Percentiles rank a stretch among this genome's conserved stretches.
phyloP scores from a whole-genome alignment of 2,113 vertebrate species.

The Bos javanicus region DNA sequence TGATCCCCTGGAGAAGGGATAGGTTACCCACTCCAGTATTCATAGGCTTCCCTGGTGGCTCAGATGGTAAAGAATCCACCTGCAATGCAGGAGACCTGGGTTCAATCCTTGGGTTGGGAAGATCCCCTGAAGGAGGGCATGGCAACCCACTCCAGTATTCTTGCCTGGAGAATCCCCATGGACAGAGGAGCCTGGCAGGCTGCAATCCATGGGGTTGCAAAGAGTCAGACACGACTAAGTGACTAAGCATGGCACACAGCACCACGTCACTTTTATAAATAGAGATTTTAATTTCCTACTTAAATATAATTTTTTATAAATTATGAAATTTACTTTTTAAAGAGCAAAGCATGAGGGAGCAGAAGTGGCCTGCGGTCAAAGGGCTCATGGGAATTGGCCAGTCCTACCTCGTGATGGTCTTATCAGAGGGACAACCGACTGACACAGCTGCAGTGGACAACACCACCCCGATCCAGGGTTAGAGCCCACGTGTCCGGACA shows the following conservation, averaged over 20 bases:
- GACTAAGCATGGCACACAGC: not conserved
- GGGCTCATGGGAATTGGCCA: not conserved
- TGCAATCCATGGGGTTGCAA: not conserved
- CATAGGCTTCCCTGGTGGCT: not conserved
- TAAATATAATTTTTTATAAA: not conserved
- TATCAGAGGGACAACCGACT: not conserved
- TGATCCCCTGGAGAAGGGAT: not conserved
- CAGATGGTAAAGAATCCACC: not conserved
- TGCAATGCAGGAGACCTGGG: not conserved
- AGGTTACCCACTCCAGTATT: not conserved
- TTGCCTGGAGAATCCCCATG: not conserved
- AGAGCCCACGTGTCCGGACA: not conserved
- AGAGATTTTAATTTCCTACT: not conserved
- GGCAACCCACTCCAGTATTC: not conserved
- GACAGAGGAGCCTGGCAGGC: not conserved
- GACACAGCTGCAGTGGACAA: not conserved
- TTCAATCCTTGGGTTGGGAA: not conserved
- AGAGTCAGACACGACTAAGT: not conserved
- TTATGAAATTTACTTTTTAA: not conserved
- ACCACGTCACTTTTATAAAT: not conserved
- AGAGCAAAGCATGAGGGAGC: not conserved
- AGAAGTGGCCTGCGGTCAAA: not conserved
- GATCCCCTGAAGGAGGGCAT: not conserved
- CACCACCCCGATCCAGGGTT: accelerated
- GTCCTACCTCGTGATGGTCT: accelerated